These are phyloP conservation scores for Patiria pectinifera DNA, from an alignment of 53 echinoderm and acorn worm genomes.

Conservation along the genomic window DNA sequence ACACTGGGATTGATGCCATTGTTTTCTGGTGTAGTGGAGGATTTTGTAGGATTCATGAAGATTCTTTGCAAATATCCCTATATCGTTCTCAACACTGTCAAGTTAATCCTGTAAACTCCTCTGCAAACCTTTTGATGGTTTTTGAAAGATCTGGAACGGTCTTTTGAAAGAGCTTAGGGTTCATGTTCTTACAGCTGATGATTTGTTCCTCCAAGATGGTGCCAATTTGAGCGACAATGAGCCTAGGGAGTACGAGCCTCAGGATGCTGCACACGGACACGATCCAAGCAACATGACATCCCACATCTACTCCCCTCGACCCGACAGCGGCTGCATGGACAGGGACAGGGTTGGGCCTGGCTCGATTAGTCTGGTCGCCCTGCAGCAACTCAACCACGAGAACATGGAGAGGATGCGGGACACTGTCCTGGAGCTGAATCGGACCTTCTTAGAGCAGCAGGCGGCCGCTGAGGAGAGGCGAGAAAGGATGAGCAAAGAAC, in stretches of 20 bases:
- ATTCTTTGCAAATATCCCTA: no score
- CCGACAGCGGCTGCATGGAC: background rate
- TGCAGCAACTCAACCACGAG: slow-evolving; percentile 45
- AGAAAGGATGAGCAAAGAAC: slow-evolving; percentile 37
- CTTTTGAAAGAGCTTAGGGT: no score
- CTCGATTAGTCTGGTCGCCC: background rate
- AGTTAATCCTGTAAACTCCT: no score
- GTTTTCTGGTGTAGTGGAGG: no score
- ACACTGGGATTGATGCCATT: no score
- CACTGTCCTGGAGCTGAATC: slow-evolving; percentile 33
- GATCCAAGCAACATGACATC: background rate
- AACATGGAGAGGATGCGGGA: slow-evolving; percentile 43
- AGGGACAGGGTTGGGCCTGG: slow-evolving; percentile 1
- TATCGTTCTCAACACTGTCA: no score
- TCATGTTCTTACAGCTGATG: background rate
- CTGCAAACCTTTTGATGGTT: no score
- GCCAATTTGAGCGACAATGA: slow-evolving; percentile 31
- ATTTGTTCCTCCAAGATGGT: slow-evolving; percentile 16
- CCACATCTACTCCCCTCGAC: background rate
- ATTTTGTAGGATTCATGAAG: no score
- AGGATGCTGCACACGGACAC: background rate
- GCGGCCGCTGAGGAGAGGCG: slow-evolving; percentile 39
- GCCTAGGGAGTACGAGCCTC: background rate
- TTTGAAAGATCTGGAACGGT: no score
- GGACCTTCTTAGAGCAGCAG: slow-evolving; percentile 47